A percentile compares a stretch with the other conserved stretches of the same genome.
phyloP scores from a whole-genome alignment of 2,888 invertebrate species.

The Harpalus rubripes region DNA sequence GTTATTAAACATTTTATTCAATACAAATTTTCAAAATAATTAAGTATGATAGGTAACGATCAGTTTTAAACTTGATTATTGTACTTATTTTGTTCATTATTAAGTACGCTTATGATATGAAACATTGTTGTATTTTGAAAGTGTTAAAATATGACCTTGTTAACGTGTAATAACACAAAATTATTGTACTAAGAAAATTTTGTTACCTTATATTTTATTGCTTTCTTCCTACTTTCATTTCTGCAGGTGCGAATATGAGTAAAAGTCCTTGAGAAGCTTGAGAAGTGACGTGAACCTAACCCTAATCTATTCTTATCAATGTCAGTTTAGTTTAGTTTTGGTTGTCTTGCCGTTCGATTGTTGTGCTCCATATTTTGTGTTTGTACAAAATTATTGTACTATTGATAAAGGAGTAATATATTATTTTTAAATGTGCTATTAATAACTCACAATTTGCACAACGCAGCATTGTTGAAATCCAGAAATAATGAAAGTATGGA shows the following conservation, averaged over 20 bases:
- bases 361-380: conserved; percentile 28
- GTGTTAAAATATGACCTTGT: conserved; percentile 9
- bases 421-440: neutral
- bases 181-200: conserved; percentile 14
- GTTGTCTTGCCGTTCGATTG: conserved; percentile 22
- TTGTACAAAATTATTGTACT: conserved; percentile 16
- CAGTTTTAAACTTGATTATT: neutral
- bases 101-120: conserved; percentile 17
- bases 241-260: conserved; percentile 5
- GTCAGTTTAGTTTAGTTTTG: conserved; percentile 50
- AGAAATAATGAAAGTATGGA: conserved; percentile 21
- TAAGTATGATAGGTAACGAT: neutral
- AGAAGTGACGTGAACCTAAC: conserved; percentile 24
- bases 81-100: neutral
- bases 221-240: conserved; percentile 42
- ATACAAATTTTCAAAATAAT: no score
- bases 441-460: conserved; percentile 10
- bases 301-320: conserved; percentile 24
- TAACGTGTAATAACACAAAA: neutral
- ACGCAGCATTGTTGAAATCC: neutral
- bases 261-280: conserved; percentile 32
- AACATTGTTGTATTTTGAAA: conserved; percentile 17
- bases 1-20: neutral
- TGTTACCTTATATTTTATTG: neutral
- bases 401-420: neutral